Percentiles rank a stretch among this genome's conserved stretches.
Conservation (phyloP, 2,113 vertebrate genomes). For the Anseranas semipalmata region DNA sequence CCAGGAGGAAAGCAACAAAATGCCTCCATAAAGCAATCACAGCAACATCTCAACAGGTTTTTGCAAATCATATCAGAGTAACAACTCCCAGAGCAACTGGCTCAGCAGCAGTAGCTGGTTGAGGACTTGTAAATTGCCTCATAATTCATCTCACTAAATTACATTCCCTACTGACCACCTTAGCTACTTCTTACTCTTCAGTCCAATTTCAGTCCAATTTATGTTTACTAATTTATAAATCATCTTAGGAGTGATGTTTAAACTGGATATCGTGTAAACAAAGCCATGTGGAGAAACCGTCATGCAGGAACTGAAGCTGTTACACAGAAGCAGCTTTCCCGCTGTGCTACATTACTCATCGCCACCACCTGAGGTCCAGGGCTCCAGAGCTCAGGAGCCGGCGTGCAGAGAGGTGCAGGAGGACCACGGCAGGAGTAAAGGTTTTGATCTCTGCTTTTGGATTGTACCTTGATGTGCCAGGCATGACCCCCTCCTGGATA, state of each 20-base stretch:
- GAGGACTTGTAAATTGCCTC: background rate
- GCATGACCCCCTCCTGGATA: background rate
- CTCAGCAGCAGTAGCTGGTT: background rate
- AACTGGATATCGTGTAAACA: background rate
- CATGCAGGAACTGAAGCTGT: background rate
- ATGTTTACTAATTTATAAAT: no score
- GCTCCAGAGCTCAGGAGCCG: background rate
- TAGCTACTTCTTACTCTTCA: background rate
- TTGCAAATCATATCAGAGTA: background rate
- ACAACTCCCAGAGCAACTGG: background rate
- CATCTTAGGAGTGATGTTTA: background rate
- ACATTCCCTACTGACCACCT: background rate
- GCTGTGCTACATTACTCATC: background rate
- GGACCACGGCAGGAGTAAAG: background rate
- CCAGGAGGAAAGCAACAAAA: constrained; percentile 46
- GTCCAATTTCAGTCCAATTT: no score
- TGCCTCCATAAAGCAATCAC: background rate
- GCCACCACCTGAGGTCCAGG: background rate
- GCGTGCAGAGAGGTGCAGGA: background rate
- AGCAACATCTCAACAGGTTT: background rate
- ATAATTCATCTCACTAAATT: background rate
- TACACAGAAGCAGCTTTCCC: background rate
- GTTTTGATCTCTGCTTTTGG: background rate
- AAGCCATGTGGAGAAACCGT: accelerated
- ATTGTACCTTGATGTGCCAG: accelerated